Evolutionary conservation across 2,113 vertebrate genomes (phyloP), one percentile per base, ranked within the genome.

Genomic region (Tachysurus fulvidraco): DNA sequence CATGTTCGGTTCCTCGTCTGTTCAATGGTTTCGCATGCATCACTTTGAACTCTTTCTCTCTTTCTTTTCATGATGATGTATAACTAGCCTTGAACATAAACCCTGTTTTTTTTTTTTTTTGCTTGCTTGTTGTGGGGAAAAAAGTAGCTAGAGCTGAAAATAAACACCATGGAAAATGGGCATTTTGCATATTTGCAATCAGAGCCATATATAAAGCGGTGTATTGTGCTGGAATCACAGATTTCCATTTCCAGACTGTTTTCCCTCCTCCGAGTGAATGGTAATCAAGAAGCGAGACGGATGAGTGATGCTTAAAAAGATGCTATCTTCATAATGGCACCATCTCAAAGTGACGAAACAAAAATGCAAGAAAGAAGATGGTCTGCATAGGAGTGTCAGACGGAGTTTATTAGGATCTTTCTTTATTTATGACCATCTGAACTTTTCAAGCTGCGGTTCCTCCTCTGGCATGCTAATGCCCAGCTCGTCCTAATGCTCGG

Each of bases 371-470:
- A 50, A 71, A 86, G 83, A 83, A 69, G 54, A 71, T 74, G 83
- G 62, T 78, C 89, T 87, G 92, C 89, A 86, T 88, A 77, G 83
- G 55, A 28, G 83, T 85, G 87, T 90, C 90, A 91, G 78, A 81
- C 78, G 3, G 4, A 86, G 89, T 90, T 92, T 92, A 93, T 93
- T 93, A 92, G 92, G 91, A 88, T 90, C 91, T 86, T 90, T 87
- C 91, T 92, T 91, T 93, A 91, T 93, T 93, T 93, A 92, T 91
- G 85, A 77, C 46, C 86, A 89, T 85, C 41, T 16, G 71, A 74
- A 83, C 83, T 91, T 91, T 89, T 89, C 74, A 86, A 89, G 83
- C 88, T 91, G 91, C 91, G 89, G 90, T 89, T 52, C 88, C 62
- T 23, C 46, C n/a, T 36, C 54, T 30, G 36, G 88, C 86, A 86